These are phyloP conservation scores for Dromas ardeola DNA, from an alignment of 2,113 vertebrate species.

Conservation along the genomic window DNA sequence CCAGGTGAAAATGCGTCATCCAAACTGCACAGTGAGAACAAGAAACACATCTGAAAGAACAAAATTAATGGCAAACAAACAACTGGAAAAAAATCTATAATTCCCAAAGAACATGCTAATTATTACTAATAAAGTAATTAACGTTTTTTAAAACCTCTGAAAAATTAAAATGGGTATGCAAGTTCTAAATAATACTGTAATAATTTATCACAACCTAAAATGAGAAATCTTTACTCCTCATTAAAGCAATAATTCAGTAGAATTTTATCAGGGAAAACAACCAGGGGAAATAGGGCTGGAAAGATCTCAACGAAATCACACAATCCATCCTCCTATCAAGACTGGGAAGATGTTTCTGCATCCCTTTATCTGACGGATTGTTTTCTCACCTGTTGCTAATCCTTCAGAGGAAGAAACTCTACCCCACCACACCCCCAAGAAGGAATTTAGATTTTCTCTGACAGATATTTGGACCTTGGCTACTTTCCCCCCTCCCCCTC, in stretches of 20 bases:
- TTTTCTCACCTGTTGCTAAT: not conserved
- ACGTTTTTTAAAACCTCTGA: not conserved
- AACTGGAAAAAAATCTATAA: not conserved
- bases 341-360: not conserved
- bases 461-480: not conserved
- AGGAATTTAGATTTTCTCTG: not conserved
- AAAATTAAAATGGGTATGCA: not conserved
- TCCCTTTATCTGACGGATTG: not conserved
- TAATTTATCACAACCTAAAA: slow-evolving; percentile 12
- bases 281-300: not conserved
- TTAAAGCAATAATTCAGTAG: not conserved
- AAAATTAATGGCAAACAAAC: not conserved
- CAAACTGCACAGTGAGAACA: not conserved
- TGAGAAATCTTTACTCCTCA: not conserved
- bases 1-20: not conserved
- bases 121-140: slow-evolving; percentile 19
- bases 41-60: not conserved
- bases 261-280: not conserved
- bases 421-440: not conserved
- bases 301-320: not conserved
- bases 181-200: slow-evolving; percentile 26
- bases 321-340: not conserved
- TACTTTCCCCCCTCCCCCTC: rapidly evolving
- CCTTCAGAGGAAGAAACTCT: not conserved
- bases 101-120: not conserved